Evolutionary conservation across 2,113 vertebrate species (phyloP).

Genomic region (Cebus imitator): DNA sequence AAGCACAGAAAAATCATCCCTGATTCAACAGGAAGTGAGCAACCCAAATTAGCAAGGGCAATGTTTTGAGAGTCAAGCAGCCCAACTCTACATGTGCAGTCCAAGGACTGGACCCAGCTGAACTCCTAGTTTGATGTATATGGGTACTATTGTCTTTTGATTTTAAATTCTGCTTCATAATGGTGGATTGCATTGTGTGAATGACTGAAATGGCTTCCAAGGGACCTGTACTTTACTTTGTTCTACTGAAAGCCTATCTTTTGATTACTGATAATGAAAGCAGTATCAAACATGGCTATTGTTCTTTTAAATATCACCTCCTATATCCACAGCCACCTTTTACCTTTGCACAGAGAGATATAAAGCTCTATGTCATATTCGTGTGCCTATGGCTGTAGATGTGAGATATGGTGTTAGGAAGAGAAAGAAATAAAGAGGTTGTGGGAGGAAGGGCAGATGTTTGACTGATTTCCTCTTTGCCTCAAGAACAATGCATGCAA

Average conservation of each 20-base stretch:
- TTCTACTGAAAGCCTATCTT: background rate
- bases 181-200: background rate
- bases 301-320: background rate
- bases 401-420: accelerated
- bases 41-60: background rate
- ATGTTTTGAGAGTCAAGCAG: background rate
- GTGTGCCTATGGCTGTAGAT: background rate
- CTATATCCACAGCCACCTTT: background rate
- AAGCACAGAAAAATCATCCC: background rate
- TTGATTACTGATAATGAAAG: background rate
- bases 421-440: background rate
- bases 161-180: background rate
- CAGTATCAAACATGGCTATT: background rate
- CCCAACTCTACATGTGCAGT: background rate
- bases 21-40: background rate
- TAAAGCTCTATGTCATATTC: background rate
- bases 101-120: background rate
- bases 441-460: background rate
- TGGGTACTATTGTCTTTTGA: background rate
- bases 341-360: background rate
- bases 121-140: background rate
- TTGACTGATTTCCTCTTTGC: background rate
- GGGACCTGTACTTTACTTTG: background rate
- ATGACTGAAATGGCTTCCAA: background rate
- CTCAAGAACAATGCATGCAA: background rate